These are phyloP conservation scores for Antidorcas marsupialis DNA, from an alignment of 2,113 vertebrate genomes.

Conservation along the genomic window DNA sequence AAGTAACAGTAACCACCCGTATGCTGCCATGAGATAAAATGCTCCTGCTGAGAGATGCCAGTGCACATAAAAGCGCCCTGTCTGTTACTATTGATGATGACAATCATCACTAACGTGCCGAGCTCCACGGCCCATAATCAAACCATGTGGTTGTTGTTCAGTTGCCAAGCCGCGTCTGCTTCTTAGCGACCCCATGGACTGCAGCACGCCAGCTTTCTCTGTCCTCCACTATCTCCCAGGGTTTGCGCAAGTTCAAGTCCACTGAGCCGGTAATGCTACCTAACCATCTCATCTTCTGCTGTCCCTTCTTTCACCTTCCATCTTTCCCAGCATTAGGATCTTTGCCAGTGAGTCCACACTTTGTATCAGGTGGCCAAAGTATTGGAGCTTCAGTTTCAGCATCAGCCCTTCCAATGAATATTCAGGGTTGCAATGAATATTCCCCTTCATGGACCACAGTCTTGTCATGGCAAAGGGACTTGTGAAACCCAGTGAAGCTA, in stretches of 20 bases:
- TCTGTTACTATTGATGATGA: too few relatives aligned
- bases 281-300: neutral
- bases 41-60: too few relatives aligned
- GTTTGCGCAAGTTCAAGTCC: neutral
- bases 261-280: neutral
- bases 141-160: neutral
- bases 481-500: neutral
- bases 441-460: neutral
- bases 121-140: neutral
- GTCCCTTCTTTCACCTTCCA: neutral
- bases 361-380: neutral
- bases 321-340: neutral
- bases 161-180: neutral
- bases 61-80: rapidly evolving
- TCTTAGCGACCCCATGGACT: neutral
- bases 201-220: neutral
- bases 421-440: neutral
- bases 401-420: neutral
- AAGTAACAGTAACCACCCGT: neutral
- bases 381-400: neutral
- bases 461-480: neutral
- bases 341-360: neutral
- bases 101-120: too few relatives aligned
- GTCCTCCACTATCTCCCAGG: neutral
- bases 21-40: neutral